Base-by-base conservation (phyloP, 1,140 invertebrate species). In the Teleopsis dalmanni region DNA sequence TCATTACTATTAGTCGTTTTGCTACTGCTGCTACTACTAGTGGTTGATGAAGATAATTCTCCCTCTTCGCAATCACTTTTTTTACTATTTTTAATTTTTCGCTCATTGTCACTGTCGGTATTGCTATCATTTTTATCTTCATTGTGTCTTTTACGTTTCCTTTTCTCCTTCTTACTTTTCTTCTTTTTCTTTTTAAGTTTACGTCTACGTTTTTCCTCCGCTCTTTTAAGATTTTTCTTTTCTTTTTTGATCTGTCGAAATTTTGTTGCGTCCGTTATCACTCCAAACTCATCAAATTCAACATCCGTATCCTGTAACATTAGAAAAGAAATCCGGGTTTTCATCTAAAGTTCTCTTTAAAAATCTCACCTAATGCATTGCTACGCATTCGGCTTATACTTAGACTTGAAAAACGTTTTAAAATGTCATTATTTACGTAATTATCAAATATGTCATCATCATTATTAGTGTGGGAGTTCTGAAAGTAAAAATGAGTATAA, bases 261-360 rank as follows among this genome's bases (percentile, higher is more conserved):
- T 0, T 29, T 26, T 22, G 38, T 41, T 3, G 44, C 45, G 13
- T 67, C 61, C 0, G 61, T 62, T 16, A 67, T 67, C 18, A 67
- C 64, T 4, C 64, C 64, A 0, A 44, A 42, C 33, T 67, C 63
- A 54, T 67, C 64, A 10, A 67, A 67, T 22, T 60, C 52, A 21
- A 66, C 54, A 18, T 60, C 56, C 18, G 35, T 50, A 21, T 57
- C 70, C 74, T 76, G 67, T 43, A 76, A 75, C 66, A 58, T 67
- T 65, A 60, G 54, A 68, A 68, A 70, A 65, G 62, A 69, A 59
- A 74, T 64, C 62, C 67, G 59, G 60, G 74, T 75, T 75, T 70
- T 74, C 63, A 73, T 68, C 62, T 57, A 53, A 57, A 50, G 50
- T 62, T 60, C 54, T 50, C 52, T 49, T 44, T 55, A 48, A 36